These are phyloP conservation scores for Stigmatopora argus DNA, from an alignment of 2,113 vertebrate species.

Conservation along the genomic window DNA sequence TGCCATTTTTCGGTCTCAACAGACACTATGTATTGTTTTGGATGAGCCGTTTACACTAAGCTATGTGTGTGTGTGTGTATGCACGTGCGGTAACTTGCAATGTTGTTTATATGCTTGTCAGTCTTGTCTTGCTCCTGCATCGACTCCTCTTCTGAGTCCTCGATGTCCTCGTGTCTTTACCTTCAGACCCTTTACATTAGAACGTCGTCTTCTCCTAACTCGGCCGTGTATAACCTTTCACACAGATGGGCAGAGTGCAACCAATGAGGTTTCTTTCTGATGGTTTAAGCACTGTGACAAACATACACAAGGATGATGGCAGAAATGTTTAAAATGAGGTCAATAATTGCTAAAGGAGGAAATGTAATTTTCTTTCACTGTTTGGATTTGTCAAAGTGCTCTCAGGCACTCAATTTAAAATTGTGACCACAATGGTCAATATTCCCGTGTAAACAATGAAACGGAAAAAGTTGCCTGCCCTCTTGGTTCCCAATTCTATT, in stretches of 20 bases:
- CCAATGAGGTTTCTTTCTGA: no score
- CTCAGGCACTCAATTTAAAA: not conserved
- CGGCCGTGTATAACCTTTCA: no score
- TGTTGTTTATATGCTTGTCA: not conserved
- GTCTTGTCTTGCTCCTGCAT: not conserved
- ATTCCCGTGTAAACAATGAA: not conserved
- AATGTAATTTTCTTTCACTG: not conserved
- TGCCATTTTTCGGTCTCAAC: conserved; percentile 48
- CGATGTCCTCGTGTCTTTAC: conserved; percentile 5
- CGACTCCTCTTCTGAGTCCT: not conserved
- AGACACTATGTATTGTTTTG: conserved; percentile 51
- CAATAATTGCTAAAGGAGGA: not conserved
- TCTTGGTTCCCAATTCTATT: not conserved
- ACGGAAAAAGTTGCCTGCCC: not conserved
- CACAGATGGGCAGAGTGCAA: no score
- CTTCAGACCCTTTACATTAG: not conserved
- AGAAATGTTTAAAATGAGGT: not conserved
- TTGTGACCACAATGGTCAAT: not conserved
- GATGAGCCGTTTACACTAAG: conserved; percentile 43
- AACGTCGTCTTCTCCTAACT: not conserved
- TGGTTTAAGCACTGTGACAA: not conserved
- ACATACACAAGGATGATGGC: not conserved
- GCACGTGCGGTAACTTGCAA: not conserved
- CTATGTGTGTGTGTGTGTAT: not conserved
- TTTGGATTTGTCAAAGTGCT: not conserved